These are phyloP conservation scores for Metopia argyrocephala DNA, from an alignment of 2,888 invertebrate genomes.

Conservation along the genomic window DNA sequence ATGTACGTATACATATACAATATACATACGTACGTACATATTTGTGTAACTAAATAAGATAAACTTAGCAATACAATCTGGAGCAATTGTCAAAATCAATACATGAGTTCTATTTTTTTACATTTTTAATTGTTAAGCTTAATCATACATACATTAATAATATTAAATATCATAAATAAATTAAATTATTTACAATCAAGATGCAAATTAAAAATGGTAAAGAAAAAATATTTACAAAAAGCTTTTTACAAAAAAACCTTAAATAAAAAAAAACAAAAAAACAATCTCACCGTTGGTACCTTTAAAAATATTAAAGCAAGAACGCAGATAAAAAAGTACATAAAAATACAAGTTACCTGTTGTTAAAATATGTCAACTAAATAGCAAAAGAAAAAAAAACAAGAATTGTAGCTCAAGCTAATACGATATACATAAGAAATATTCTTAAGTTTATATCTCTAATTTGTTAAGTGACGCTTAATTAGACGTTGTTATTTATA, in stretches of 20 bases:
- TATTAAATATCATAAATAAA: neutral
- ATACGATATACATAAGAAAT: neutral
- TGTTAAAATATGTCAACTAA: slow-evolving; percentile 15
- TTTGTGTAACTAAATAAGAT: neutral
- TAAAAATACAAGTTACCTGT: slow-evolving; percentile 53
- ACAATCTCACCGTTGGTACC: slow-evolving; percentile 47
- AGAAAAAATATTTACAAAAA: neutral
- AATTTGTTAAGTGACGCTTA: neutral
- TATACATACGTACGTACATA: neutral
- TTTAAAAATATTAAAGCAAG: slow-evolving; percentile 34
- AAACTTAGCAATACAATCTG: slow-evolving; percentile 24
- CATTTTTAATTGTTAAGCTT: slow-evolving; percentile 31
- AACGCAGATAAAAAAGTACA: slow-evolving; percentile 6
- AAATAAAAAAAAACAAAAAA: neutral
- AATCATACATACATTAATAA: slow-evolving; percentile 10
- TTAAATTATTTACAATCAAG: neutral
- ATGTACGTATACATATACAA: neutral
- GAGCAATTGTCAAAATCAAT: slow-evolving; percentile 43
- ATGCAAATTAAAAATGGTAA: neutral
- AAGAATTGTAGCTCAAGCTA: neutral
- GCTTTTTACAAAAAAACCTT: too few species aligned
- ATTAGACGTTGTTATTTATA: slow-evolving; percentile 51
- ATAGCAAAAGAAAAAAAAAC: neutral
- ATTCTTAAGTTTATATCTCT: neutral
- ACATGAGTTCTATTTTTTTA: slow-evolving; percentile 27